These are phyloP conservation scores for Champsocephalus gunnari DNA, from an alignment of 2,797 vertebrate species.

Conservation along the genomic window DNA sequence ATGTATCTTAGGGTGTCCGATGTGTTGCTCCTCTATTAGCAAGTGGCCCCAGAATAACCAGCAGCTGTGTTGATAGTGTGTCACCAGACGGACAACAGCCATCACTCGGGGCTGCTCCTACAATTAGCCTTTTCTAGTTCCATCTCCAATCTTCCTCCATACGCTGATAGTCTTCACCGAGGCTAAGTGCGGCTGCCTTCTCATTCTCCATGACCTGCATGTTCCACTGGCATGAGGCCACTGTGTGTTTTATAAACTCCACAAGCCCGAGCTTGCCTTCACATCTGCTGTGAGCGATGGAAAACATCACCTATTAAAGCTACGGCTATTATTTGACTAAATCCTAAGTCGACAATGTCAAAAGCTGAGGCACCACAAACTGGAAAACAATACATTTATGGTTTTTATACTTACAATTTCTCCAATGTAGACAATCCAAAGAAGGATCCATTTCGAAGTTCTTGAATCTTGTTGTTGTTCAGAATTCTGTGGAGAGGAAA, in stretches of 20 bases:
- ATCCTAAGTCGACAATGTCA: background rate
- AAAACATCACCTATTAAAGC: background rate
- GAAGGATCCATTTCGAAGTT: conserved; percentile 95
- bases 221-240: conserved; percentile 59
- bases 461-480: conserved; percentile 97
- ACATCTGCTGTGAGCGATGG: background rate
- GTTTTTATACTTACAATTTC: conserved; percentile 91
- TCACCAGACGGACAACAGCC: conserved; percentile 66
- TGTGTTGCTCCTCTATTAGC: background rate
- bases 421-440: conserved; percentile 90
- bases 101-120: conserved; percentile 62
- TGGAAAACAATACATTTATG: background rate
- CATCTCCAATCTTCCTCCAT: conserved; percentile 43
- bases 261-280: conserved; percentile 26
- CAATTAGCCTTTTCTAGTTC: conserved; percentile 74
- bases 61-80: conserved; percentile 56
- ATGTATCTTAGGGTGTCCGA: background rate
- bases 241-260: conserved; percentile 52
- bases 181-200: conserved; percentile 43
- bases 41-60: conserved; percentile 41
- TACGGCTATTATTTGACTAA: background rate
- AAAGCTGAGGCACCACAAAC: background rate
- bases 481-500: conserved; percentile 89
- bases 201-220: conserved; percentile 57
- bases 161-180: conserved; percentile 51